These are phyloP conservation scores for Cavia porcellus DNA, from an alignment of 2,113 vertebrate genomes.

Conservation along the genomic window DNA sequence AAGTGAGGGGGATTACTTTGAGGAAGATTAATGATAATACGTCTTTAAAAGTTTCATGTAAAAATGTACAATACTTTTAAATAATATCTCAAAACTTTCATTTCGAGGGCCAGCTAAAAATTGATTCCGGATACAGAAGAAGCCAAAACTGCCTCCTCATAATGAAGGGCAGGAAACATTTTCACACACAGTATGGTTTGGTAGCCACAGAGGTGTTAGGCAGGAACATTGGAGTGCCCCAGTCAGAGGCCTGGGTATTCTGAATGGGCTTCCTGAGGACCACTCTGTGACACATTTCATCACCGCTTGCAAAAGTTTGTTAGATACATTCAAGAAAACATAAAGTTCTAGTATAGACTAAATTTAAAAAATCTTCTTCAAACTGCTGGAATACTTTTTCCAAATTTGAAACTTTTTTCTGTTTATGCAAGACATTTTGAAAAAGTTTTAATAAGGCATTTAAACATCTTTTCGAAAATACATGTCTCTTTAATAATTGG, in stretches of 20 bases:
- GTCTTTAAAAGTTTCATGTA: neutral
- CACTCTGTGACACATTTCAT: neutral
- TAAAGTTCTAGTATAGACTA: neutral
- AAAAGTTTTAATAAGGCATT: slow-evolving; percentile 80
- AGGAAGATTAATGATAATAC: neutral
- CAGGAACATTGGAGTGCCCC: neutral
- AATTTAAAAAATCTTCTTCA: slow-evolving; percentile 39
- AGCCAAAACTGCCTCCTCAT: neutral
- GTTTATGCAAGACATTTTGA: slow-evolving; percentile 75
- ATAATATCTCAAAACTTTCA: neutral
- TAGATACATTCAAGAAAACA: neutral
- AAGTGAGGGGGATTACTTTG: neutral
- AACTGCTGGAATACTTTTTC: neutral
- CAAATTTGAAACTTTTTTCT: slow-evolving; percentile 65
- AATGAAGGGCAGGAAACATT: neutral
- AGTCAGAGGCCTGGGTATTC: fast-evolving
- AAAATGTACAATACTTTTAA: neutral
- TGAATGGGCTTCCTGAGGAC: neutral
- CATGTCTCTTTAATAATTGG: slow-evolving; percentile 78
- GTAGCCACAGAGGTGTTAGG: fast-evolving
- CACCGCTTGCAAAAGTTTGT: neutral
- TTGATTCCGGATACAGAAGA: too few species aligned
- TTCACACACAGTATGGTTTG: neutral
- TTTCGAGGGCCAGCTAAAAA: neutral
- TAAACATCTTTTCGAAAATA: slow-evolving; percentile 72